Percentiles rank a stretch among this genome's conserved stretches.
Evolutionary conservation across 2,797 vertebrate genomes (phyloP).

Genomic region (Myoxocephalus aenaeus): DNA sequence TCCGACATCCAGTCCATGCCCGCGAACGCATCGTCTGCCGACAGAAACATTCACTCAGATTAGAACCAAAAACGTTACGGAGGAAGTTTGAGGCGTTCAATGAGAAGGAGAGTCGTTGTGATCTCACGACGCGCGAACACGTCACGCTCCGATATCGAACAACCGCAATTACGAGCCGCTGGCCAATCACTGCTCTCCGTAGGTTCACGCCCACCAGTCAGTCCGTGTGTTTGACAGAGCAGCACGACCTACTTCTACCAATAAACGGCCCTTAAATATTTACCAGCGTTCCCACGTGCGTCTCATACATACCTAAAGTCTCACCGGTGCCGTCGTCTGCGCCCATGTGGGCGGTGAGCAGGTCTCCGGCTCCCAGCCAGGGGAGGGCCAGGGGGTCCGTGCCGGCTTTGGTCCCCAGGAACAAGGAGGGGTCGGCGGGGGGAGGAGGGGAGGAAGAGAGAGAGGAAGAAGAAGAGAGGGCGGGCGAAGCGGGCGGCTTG

Average conservation of each 20-base stretch:
- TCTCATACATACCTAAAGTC: too few relatives aligned
- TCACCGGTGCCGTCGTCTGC: constrained; percentile 78
- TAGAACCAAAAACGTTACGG: neutral
- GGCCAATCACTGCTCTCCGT: neutral
- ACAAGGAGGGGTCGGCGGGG: constrained; percentile 58
- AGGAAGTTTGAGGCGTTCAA: too few relatives aligned
- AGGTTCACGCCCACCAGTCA: neutral
- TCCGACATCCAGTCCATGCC: constrained; percentile 98
- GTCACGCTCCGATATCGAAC: too few relatives aligned
- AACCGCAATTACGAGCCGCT: neutral
- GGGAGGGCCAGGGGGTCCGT: constrained; percentile 69
- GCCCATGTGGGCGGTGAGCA: constrained; percentile 62
- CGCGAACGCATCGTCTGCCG: constrained; percentile 89
- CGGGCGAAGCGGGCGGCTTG: constrained; percentile 74
- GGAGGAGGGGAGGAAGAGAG: constrained; percentile 58
- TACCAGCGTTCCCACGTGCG: too few relatives aligned
- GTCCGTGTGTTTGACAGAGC: too few relatives aligned
- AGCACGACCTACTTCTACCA: too few relatives aligned
- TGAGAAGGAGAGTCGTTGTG: too few relatives aligned
- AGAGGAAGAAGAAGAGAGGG: constrained; percentile 71
- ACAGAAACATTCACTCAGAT: neutral
- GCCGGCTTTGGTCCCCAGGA: constrained; percentile 73
- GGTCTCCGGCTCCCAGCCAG: constrained; percentile 71
- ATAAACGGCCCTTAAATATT: too few relatives aligned
- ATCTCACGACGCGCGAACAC: too few relatives aligned